Conservation (phyloP, 2,888 invertebrate species). For the Pantelozetes paolii region DNA sequence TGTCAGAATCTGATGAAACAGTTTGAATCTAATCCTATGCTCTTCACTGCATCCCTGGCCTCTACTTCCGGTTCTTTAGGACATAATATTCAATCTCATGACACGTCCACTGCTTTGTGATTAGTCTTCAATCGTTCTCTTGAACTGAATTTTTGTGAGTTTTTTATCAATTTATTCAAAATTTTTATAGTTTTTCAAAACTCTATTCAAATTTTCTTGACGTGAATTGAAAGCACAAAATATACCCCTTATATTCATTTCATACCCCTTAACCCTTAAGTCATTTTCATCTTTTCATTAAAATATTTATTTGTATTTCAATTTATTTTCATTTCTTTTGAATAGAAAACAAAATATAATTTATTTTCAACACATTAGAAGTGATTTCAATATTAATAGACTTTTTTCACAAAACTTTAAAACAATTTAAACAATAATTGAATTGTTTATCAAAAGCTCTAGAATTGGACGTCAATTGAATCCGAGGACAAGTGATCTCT, state of each 20-base stretch:
- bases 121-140: not conserved
- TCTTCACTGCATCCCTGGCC: conserved; percentile 29
- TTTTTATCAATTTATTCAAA: conserved; percentile 1
- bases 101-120: conserved; percentile 24
- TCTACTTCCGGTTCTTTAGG: conserved; percentile 22
- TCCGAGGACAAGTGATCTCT: conserved; percentile 15
- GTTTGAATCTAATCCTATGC: conserved; percentile 24
- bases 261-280: too few species aligned
- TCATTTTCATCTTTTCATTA: too few species aligned
- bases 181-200: not conserved
- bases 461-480: not conserved
- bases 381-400: too few species aligned
- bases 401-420: too few species aligned
- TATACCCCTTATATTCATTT: too few species aligned
- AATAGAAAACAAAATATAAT: too few species aligned
- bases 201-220: too few species aligned
- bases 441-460: not conserved
- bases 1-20: conserved; percentile 30
- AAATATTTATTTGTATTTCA: too few species aligned
- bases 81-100: conserved; percentile 24
- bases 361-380: too few species aligned
- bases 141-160: conserved; percentile 5
- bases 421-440: too few species aligned
- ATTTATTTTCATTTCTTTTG: too few species aligned
- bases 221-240: too few species aligned